Conservation (phyloP, 2,797 vertebrate species). For the Peromyscus eremicus region DNA sequence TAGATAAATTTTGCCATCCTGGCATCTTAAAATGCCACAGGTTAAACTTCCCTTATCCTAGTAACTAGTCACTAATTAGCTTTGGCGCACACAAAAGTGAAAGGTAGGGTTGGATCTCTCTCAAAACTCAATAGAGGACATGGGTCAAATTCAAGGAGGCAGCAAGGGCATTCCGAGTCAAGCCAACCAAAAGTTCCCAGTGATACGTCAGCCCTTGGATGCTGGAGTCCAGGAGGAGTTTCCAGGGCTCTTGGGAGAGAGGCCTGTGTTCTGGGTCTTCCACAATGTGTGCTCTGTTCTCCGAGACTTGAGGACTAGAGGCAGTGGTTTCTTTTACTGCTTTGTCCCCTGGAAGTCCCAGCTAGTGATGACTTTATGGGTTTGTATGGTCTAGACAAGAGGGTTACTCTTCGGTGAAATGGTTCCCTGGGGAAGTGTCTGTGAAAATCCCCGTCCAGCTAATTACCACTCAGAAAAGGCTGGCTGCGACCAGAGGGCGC, state of each 20-base stretch:
- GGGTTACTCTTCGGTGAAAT: constrained; percentile 86
- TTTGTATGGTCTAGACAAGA: constrained; percentile 87
- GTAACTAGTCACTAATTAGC: constrained; percentile 4
- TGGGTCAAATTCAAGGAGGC: background rate
- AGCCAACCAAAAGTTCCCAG: background rate
- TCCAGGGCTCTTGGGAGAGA: background rate
- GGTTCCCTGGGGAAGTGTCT: constrained; percentile 84
- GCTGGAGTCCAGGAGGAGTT: background rate
- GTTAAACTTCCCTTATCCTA: constrained; percentile 31
- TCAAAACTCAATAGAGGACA: background rate
- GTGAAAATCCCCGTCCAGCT: constrained; percentile 86
- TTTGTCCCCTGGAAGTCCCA: constrained; percentile 85
- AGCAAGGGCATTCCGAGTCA: background rate
- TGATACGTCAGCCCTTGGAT: background rate
- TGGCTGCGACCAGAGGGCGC: constrained; percentile 76
- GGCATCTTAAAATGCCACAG: constrained; percentile 43
- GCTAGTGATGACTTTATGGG: constrained; percentile 88
- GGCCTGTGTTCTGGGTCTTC: background rate
- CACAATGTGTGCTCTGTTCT: constrained; percentile 74
- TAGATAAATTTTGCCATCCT: constrained; percentile 1
- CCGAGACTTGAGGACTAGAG: constrained; percentile 69
- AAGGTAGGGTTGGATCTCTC: background rate
- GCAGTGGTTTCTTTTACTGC: constrained; percentile 80
- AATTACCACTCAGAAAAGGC: constrained; percentile 81
- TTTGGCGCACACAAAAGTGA: constrained; percentile 40